Percentiles rank a stretch among this genome's conserved stretches.
phyloP scores from a whole-genome alignment of 2,113 vertebrate genomes.

The Indicator indicator region DNA sequence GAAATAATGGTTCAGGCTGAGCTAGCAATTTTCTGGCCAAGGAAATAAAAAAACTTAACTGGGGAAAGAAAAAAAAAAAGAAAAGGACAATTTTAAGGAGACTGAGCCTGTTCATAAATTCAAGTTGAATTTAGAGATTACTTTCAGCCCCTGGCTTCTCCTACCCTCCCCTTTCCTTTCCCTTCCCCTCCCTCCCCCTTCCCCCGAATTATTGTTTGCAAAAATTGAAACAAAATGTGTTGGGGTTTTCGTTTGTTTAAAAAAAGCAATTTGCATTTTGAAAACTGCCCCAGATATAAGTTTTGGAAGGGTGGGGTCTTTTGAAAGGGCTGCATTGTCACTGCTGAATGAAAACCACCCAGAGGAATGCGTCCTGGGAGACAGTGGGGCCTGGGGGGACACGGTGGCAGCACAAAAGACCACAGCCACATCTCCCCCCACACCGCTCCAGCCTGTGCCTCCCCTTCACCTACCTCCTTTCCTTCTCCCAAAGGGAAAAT shows the following conservation, averaged over 20 bases:
- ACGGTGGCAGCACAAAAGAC: background rate
- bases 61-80: background rate
- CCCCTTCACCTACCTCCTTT: background rate
- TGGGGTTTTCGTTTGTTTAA: slow-evolving; percentile 46
- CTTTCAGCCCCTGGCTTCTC: slow-evolving; percentile 51
- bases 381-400: background rate
- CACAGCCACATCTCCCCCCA: background rate
- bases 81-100: slow-evolving; percentile 6
- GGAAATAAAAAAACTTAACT: background rate
- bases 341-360: slow-evolving; percentile 54
- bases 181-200: background rate
- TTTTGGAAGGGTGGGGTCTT: slow-evolving; percentile 63
- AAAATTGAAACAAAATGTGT: slow-evolving; percentile 70
- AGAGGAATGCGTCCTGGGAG: slow-evolving; percentile 35
- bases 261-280: slow-evolving; percentile 62
- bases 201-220: slow-evolving; percentile 40
- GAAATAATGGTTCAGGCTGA: background rate
- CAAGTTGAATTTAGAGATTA: slow-evolving; percentile 44
- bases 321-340: slow-evolving; percentile 66
- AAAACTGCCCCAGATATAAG: slow-evolving; percentile 65
- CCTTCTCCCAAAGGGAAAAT: background rate
- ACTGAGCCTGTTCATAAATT: slow-evolving; percentile 23
- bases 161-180: background rate
- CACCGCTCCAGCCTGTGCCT: background rate
- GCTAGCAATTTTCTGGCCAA: background rate